These are phyloP conservation scores for Conistra vaccinii DNA, from an alignment of 2,888 invertebrate genomes.

Conservation along the genomic window DNA sequence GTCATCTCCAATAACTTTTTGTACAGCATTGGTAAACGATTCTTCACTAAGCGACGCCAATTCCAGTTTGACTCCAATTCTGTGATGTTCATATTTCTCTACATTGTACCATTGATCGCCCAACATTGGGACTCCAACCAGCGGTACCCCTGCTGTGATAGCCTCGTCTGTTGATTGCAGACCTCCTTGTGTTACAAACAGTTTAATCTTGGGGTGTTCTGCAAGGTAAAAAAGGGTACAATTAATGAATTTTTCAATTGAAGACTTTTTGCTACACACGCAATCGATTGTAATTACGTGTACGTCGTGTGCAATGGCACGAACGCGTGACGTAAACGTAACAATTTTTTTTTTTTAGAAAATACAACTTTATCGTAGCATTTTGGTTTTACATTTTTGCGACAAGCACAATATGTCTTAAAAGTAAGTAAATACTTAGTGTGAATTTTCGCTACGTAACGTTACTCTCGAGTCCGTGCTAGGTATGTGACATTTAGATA, in stretches of 20 bases:
- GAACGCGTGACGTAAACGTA: too few relatives aligned
- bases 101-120: constrained; percentile 85
- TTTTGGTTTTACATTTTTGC: too few relatives aligned
- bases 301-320: too few relatives aligned
- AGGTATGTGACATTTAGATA: too few relatives aligned
- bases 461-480: too few relatives aligned
- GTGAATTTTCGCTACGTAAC: too few relatives aligned
- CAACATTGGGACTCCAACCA: constrained; percentile 83
- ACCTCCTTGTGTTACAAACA: constrained; percentile 88
- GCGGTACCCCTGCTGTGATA: constrained; percentile 81
- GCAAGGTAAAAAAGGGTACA: not conserved
- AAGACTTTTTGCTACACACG: too few relatives aligned
- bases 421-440: too few relatives aligned
- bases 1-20: constrained; percentile 69
- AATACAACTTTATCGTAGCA: too few relatives aligned
- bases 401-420: too few relatives aligned
- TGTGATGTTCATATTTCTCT: constrained; percentile 73
- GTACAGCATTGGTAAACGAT: constrained; percentile 70
- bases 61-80: constrained; percentile 74
- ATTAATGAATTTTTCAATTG: not conserved
- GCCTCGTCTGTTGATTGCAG: constrained; percentile 87
- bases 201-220: constrained; percentile 78
- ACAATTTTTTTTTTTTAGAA: too few relatives aligned
- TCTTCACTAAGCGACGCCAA: constrained; percentile 72
- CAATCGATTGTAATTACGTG: too few relatives aligned